Percentiles rank a stretch among this genome's conserved stretches.
Conservation (phyloP, 2,113 vertebrate species). For the Brachypodius melanocephalos region DNA sequence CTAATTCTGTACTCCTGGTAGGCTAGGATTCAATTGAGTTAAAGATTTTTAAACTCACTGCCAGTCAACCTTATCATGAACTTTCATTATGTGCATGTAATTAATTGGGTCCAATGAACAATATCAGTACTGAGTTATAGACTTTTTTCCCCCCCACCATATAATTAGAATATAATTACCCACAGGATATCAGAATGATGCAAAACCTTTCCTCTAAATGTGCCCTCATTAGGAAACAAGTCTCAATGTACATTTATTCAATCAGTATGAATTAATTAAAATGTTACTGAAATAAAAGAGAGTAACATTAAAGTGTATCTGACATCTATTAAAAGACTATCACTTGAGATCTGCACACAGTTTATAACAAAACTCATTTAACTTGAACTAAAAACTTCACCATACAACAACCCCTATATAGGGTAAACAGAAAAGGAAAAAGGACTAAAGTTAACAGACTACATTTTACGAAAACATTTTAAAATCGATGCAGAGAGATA, state of each 20-base stretch:
- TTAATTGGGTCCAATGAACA: conserved; percentile 85
- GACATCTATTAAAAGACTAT: conserved; percentile 81
- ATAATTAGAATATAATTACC: conserved; percentile 90
- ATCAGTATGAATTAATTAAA: conserved; percentile 89
- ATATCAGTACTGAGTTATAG: conserved; percentile 82
- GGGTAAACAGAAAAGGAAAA: neutral
- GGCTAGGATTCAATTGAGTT: conserved; percentile 74
- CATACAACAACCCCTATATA: neutral
- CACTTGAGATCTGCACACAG: conserved; percentile 69
- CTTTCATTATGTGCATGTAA: conserved; percentile 84
- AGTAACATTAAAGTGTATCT: conserved; percentile 76
- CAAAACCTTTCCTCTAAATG: conserved; percentile 85
- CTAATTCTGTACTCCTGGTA: conserved; percentile 65
- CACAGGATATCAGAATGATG: conserved; percentile 88
- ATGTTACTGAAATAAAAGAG: conserved; percentile 82
- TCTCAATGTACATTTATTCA: conserved; percentile 86
- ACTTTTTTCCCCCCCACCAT: conserved; percentile 76
- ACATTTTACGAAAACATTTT: neutral
- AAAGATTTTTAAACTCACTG: conserved; percentile 80
- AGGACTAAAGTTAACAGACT: neutral
- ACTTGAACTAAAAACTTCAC: conserved; percentile 44
- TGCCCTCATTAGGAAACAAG: conserved; percentile 84
- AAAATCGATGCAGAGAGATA: neutral
- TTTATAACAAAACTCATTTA: conserved; percentile 71
- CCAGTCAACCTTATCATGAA: conserved; percentile 82